Evolutionary conservation across 2,113 vertebrate genomes (phyloP).

Genomic region (Rhynchopsitta pachyrhyncha): DNA sequence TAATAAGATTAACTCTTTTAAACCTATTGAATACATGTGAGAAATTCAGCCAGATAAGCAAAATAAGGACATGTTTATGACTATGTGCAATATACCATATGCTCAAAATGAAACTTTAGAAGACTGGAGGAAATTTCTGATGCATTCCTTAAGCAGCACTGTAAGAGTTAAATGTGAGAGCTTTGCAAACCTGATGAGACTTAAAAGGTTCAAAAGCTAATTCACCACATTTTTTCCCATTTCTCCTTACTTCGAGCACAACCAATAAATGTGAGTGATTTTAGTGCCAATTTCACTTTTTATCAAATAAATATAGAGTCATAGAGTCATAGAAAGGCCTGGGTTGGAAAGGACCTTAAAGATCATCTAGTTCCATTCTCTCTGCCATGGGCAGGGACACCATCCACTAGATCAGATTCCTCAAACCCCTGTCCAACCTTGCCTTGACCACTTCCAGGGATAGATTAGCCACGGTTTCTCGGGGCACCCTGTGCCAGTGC

Average conservation of each 20-base stretch:
- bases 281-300: constrained; percentile 27
- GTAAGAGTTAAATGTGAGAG: not conserved
- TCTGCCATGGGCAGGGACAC: no score
- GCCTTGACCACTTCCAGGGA: no score
- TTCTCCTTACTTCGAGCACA: not conserved
- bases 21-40: not conserved
- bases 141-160: not conserved
- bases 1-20: not conserved
- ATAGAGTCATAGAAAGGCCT: no score
- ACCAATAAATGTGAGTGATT: constrained; percentile 31
- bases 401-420: no score
- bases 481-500: no score
- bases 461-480: no score
- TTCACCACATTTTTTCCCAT: not conserved
- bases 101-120: not conserved
- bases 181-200: not conserved
- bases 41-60: not conserved
- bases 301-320: constrained; percentile 28
- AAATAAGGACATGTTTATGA: not conserved
- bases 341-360: no score
- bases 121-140: not conserved
- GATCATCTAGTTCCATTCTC: no score
- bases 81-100: not conserved
- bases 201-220: not conserved
- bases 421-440: no score